Evolutionary conservation across 2,113 vertebrate species (phyloP).

Genomic region (Carettochelys insculpta): DNA sequence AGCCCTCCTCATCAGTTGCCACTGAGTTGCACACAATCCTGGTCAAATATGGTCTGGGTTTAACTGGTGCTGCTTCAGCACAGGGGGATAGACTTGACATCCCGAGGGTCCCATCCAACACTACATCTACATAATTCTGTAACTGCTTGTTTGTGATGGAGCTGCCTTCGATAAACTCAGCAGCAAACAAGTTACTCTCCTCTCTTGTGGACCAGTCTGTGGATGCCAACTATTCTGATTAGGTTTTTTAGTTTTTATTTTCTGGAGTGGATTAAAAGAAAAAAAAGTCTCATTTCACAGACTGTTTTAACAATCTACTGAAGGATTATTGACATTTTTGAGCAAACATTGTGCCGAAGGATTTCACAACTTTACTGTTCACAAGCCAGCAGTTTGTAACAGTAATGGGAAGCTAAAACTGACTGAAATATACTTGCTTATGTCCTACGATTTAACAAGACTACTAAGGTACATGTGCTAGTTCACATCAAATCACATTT

Average conservation of each 20-base stretch:
- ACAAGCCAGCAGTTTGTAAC: not conserved
- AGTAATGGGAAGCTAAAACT: not conserved
- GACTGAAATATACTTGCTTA: not conserved
- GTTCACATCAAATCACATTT: not conserved
- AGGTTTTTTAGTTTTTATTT: not conserved
- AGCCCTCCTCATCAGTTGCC: no score
- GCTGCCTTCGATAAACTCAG: not conserved
- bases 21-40: no score
- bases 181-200: not conserved
- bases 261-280: not conserved
- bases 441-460: not conserved
- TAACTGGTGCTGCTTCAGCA: not conserved
- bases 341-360: not conserved
- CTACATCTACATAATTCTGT: not conserved
- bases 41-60: not conserved
- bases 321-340: conserved; percentile 1
- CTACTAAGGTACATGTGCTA: not conserved
- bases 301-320: not conserved
- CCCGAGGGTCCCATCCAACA: not conserved
- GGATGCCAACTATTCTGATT: not conserved
- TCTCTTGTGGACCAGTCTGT: not conserved
- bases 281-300: not conserved
- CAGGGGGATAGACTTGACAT: not conserved
- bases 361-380: conserved; percentile 41
- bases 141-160: not conserved